phyloP scores from a whole-genome alignment of 1,140 invertebrate species.

The Bilobella aurantiaca region DNA sequence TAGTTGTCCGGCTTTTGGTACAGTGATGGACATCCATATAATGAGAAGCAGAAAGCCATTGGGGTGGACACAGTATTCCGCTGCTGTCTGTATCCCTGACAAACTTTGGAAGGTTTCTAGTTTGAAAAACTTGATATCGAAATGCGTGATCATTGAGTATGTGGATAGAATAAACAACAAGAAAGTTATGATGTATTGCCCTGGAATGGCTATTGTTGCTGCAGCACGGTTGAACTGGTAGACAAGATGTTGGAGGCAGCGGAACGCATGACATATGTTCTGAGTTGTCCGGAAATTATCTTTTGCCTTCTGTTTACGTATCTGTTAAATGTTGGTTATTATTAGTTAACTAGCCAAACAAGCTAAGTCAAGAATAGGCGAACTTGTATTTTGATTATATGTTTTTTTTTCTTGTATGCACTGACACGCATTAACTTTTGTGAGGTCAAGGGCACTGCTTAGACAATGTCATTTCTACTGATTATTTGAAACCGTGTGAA shows the following conservation, averaged over 20 bases:
- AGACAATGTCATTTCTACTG: no score
- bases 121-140: background rate
- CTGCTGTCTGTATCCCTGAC: background rate
- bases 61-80: background rate
- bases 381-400: no score
- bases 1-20: background rate
- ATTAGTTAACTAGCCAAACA: no score
- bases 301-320: no score
- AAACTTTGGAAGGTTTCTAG: background rate
- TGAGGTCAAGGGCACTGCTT: no score
- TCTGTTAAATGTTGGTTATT: no score
- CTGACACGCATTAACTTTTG: no score
- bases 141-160: background rate
- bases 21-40: background rate
- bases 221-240: background rate
- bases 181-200: background rate
- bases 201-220: background rate
- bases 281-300: no score
- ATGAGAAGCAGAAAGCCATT: background rate
- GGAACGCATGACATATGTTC: no score
- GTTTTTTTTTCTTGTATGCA: no score
- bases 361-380: no score
- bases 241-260: background rate
- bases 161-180: background rate
- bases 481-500: no score